phyloP scores from a whole-genome alignment of 2,797 vertebrate genomes.

The Micromesistius poutassou region DNA sequence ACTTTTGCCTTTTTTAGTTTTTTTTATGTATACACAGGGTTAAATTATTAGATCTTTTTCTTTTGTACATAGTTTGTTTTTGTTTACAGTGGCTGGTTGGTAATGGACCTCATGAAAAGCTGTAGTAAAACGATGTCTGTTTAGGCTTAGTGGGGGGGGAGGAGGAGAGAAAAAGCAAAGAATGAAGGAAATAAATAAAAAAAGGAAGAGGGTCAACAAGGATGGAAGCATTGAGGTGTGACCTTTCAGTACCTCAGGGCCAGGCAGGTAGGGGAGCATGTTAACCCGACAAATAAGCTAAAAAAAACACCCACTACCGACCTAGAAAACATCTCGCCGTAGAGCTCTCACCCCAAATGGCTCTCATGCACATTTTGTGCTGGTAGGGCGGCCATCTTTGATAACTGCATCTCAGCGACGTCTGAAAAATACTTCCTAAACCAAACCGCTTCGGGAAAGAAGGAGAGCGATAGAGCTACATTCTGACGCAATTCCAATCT shows the following conservation, averaged over 20 bases:
- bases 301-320: not conserved
- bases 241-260: no score
- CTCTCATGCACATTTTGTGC: slow-evolving; percentile 23
- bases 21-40: slow-evolving; percentile 66
- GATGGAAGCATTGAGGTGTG: not conserved
- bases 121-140: not conserved
- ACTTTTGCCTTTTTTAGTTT: slow-evolving; percentile 60
- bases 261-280: no score
- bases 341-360: not conserved
- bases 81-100: slow-evolving; percentile 49
- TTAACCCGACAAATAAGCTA: not conserved
- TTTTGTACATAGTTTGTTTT: slow-evolving; percentile 57
- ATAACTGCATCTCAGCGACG: not conserved
- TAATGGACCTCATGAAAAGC: slow-evolving; percentile 14
- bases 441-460: not conserved
- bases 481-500: not conserved
- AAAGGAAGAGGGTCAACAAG: not conserved
- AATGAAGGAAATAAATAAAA: not conserved
- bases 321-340: no score
- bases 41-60: slow-evolving; percentile 72
- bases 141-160: not conserved
- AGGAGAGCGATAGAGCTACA: not conserved
- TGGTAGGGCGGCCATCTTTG: no score
- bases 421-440: not conserved
- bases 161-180: not conserved